phyloP scores from a whole-genome alignment of 2,888 invertebrate species.

The Chymomyza procnemis region DNA sequence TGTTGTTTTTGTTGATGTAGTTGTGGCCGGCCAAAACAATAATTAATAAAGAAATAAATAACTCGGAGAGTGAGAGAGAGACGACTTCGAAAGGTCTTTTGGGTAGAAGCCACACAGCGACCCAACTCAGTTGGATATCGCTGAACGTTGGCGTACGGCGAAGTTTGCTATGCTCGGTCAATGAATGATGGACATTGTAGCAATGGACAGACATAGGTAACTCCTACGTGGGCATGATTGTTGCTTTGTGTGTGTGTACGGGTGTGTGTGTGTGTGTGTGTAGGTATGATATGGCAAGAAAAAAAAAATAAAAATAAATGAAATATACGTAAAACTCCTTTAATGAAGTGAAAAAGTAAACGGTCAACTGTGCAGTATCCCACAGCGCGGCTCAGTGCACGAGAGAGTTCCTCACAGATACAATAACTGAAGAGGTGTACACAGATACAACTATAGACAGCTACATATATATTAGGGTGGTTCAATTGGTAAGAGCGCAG shows the following conservation, averaged over 20 bases:
- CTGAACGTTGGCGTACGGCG: neutral
- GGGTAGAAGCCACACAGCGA: constrained; percentile 18
- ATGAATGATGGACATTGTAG: neutral
- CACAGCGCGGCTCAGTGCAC: constrained; percentile 35
- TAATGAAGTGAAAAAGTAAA: constrained; percentile 70
- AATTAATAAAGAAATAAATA: constrained; percentile 68
- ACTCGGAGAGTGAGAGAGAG: too few species aligned
- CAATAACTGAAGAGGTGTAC: neutral
- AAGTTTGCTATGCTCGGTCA: neutral
- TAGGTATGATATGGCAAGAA: neutral
- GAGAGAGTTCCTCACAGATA: neutral
- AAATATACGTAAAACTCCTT: constrained; percentile 47
- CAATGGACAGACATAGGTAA: constrained; percentile 14
- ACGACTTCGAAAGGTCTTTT: constrained; percentile 4
- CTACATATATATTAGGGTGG: constrained; percentile 4
- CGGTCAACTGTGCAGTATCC: constrained; percentile 42
- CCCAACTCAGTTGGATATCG: constrained; percentile 52
- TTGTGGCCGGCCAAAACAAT: constrained; percentile 29
- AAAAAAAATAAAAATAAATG: neutral
- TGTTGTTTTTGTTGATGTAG: neutral
- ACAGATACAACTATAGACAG: neutral
- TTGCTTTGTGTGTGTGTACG: neutral
- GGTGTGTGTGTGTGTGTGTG: neutral
- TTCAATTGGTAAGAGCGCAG: too few species aligned
- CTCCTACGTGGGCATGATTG: constrained; percentile 32